Conservation (phyloP, 2,113 vertebrate species). For the Scomber scombrus region DNA sequence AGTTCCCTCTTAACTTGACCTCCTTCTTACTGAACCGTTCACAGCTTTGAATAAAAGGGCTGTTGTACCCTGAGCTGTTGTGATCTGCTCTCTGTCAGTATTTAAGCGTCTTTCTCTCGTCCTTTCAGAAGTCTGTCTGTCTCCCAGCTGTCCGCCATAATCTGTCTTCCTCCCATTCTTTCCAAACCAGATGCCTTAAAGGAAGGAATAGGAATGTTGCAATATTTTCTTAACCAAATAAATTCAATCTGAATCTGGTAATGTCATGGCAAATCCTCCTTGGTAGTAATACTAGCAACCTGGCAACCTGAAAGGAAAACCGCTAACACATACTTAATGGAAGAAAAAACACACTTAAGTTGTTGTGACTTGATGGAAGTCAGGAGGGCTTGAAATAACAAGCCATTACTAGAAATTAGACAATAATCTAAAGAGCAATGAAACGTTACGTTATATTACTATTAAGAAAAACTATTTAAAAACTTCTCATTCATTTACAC, state of each 20-base stretch:
- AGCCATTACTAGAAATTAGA: neutral
- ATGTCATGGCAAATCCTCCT: neutral
- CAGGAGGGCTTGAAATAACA: neutral
- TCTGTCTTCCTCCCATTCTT: conserved; percentile 12
- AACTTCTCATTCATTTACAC: no score
- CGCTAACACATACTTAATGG: no score
- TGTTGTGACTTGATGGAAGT: no score
- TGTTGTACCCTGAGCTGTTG: neutral
- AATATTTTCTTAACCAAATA: neutral
- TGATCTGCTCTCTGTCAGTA: neutral
- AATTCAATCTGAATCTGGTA: neutral
- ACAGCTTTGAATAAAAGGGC: neutral
- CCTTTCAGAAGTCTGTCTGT: neutral
- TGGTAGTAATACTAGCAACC: neutral
- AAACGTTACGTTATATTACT: no score
- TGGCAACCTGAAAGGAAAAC: neutral
- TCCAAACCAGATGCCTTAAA: conserved; percentile 32
- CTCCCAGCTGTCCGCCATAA: conserved; percentile 30
- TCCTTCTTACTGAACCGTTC: neutral
- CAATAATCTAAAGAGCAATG: neutral
- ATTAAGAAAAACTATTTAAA: no score
- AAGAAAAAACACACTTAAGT: no score
- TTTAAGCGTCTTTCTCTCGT: neutral
- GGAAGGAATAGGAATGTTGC: conserved; percentile 8
- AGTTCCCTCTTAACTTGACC: neutral